Conservation (phyloP, 2,797 vertebrate species). For the Pteropus rufus region DNA sequence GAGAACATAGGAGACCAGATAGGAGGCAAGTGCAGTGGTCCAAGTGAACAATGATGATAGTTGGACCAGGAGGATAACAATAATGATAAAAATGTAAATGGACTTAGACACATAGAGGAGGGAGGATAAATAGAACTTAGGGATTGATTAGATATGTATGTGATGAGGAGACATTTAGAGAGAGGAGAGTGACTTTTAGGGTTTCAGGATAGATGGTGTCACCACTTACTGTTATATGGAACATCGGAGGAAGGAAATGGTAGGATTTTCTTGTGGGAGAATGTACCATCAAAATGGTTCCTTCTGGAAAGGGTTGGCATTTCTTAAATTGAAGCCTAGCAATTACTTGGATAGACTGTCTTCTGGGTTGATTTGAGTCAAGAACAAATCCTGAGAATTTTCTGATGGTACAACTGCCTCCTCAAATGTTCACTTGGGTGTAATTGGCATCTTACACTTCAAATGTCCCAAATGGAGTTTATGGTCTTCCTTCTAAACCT, state of each 20-base stretch:
- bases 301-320: not conserved
- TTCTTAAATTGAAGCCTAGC: conserved; percentile 29
- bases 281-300: not conserved
- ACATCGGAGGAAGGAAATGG: conserved; percentile 6
- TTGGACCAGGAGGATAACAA: not conserved
- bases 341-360: not conserved
- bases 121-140: not conserved
- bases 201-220: not conserved
- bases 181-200: not conserved
- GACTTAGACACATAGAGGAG: not conserved
- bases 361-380: not conserved
- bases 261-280: not conserved
- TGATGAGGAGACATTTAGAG: not conserved
- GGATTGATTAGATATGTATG: not conserved
- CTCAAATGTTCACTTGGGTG: not conserved
- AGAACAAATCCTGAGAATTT: conserved; percentile 9
- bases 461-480: not conserved
- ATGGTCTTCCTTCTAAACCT: not conserved
- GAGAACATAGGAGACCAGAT: not conserved
- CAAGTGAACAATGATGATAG: not conserved
- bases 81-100: not conserved
- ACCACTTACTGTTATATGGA: not conserved
- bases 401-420: not conserved
- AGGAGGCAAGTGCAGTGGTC: not conserved
- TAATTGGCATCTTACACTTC: not conserved